Conservation (phyloP, 2,888 invertebrate species). For the Agrochola macilenta region DNA sequence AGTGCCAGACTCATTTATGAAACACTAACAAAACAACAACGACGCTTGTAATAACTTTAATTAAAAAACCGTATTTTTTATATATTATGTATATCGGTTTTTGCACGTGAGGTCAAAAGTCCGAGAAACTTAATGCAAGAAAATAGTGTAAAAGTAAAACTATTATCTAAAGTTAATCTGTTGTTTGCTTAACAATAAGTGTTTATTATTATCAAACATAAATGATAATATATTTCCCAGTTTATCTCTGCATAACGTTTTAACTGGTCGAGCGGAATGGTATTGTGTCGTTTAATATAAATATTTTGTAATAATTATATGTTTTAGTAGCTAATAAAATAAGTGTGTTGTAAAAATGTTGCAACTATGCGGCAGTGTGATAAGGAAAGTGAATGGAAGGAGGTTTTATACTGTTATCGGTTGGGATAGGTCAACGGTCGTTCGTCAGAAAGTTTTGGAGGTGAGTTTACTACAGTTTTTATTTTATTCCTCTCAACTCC, state of each 20-base stretch:
- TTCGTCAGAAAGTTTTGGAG: slow-evolving; percentile 46
- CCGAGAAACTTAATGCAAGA: not conserved
- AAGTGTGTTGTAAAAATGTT: slow-evolving; percentile 75
- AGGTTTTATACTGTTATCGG: slow-evolving; percentile 78
- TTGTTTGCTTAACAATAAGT: slow-evolving; percentile 37
- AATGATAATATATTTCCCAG: slow-evolving; percentile 26
- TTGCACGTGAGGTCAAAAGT: not conserved
- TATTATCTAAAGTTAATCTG: slow-evolving; percentile 38
- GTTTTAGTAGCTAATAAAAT: not conserved
- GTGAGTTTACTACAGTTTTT: slow-evolving; percentile 29
- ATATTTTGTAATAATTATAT: slow-evolving; percentile 4
- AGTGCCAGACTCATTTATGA: slow-evolving; percentile 44
- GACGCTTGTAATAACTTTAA: slow-evolving; percentile 28
- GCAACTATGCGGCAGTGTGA: slow-evolving; percentile 70
- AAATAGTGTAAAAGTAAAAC: not conserved
- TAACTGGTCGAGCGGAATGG: slow-evolving; percentile 49
- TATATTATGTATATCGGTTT: not conserved
- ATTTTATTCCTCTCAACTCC: not conserved
- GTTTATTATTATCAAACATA: slow-evolving; percentile 48
- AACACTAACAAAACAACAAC: slow-evolving; percentile 13
- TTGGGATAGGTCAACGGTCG: slow-evolving; percentile 70
- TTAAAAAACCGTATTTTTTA: not conserved
- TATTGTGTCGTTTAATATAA: slow-evolving; percentile 38
- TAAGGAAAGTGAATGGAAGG: slow-evolving; percentile 72
- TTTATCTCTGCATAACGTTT: slow-evolving; percentile 56